Percentiles rank a stretch among this genome's conserved stretches.
Evolutionary conservation across 1,140 invertebrate genomes (phyloP).

Genomic region (Homarus americanus): DNA sequence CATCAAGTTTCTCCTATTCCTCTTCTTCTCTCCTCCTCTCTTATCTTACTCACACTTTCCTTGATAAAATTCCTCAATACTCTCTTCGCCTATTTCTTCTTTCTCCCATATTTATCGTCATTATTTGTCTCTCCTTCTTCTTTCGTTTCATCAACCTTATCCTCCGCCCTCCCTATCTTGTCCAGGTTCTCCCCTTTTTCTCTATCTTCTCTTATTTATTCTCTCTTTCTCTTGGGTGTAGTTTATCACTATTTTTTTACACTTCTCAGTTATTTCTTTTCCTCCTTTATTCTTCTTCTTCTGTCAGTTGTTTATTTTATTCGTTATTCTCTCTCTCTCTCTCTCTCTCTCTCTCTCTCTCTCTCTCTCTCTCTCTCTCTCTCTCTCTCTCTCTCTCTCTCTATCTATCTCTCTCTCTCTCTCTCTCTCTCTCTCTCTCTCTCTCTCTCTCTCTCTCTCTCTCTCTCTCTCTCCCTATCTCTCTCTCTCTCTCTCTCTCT

Average conservation of each 20-base stretch:
- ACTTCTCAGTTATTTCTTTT: too few relatives aligned
- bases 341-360: not conserved
- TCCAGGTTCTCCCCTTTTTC: not conserved
- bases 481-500: not conserved
- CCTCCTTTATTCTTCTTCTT: not conserved
- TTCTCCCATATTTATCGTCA: too few relatives aligned
- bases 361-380: not conserved
- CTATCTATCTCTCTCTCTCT: not conserved
- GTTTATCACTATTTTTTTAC: slow-evolving; percentile 23
- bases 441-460: not conserved
- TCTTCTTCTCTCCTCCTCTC: too few relatives aligned
- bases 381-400: not conserved
- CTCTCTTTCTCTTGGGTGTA: slow-evolving; percentile 34
- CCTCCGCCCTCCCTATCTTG: not conserved
- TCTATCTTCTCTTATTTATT: not conserved
- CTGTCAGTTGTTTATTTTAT: not conserved
- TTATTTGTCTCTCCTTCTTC: not conserved
- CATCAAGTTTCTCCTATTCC: too few relatives aligned
- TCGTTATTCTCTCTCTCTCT: not conserved
- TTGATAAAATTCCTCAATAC: too few relatives aligned
- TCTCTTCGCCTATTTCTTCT: too few relatives aligned
- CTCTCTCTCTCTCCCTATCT: not conserved
- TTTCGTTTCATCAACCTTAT: too few relatives aligned
- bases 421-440: not conserved
- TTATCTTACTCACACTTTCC: too few relatives aligned